Evolutionary conservation across 2,888 invertebrate species (phyloP), one percentile per base, ranked within the genome.

Genomic region (Platypus cylindrus): DNA sequence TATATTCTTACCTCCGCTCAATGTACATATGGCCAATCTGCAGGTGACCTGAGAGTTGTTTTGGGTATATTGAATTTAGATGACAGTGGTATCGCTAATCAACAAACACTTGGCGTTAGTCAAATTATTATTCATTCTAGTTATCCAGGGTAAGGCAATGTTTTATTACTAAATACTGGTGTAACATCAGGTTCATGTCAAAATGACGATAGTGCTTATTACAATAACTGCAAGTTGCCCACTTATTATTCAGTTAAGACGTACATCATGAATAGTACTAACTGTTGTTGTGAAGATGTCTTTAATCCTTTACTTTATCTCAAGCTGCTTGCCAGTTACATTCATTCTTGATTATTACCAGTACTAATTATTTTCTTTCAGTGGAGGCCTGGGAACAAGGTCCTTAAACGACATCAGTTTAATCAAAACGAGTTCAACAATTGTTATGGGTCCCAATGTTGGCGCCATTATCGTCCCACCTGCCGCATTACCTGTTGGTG

Each of bases 391-490:
- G n/a, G n/a, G n/a, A n/a, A n/a, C n/a, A n/a, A n/a, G n/a, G n/a
- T n/a, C n/a, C n/a, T 60, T 62, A 13, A 63, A 68, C 46, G 71
- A 72, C 48, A 63, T 71, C 22, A 69, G 67, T 23, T 45, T 73
- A 3, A 45, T 71, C 12, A 58, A 56, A 31, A 49, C 71, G 27
- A 44, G 46, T 15, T 39, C 37, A 2, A 49, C 57, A 1, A 50
- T 66, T 30, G 39, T 29, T 1, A 49, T 56, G 12, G 55, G 50
- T 29, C 51, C 50, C 2, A 43, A 31, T 9, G 59, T 67, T 0
- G 48, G 56, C 16, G 43, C 62, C 1, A 56, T 66, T 22, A 37
- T 36, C 13, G 44, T 68, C 12, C 64, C 67, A 3, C 22, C 33
- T 9, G 27, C 47, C 8, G 54, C 45, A 14, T 27, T 32, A 3